Evolutionary conservation across 2,797 vertebrate genomes (phyloP), one percentile per base, ranked within the genome.

Genomic region (Selene dorsalis): DNA sequence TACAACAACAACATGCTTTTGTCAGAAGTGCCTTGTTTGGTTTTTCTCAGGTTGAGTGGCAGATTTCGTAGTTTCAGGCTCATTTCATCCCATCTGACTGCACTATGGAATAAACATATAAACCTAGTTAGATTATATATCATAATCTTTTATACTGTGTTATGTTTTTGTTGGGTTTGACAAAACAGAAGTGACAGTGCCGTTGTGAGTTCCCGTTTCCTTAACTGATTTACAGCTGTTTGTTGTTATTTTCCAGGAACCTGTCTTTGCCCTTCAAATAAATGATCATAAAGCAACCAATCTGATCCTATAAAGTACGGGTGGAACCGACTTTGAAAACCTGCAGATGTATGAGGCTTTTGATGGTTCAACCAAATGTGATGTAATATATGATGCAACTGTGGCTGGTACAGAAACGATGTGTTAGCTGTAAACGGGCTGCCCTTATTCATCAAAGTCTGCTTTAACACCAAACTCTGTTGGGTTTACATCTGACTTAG

Each of bases 1-100:
- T 92, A 91, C 82, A 88, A 90, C 84, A 81, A 87, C 82, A 84
- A 88, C 77, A 91, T 89, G 68, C 80, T 88, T 88, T 88, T 87
- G 79, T 88, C 74, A 55, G 59, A 80, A 83, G 77, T 72, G 70
- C 62, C 2, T 38, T 66, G 73, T 67, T 69, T 70, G 57, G 53
- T 77, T 75, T 76, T 83, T 77, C 70, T 72, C 38, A 48, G 68
- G 60, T 26, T 61, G 57, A 70, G 63, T 71, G 58, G 53, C 68
- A 77, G 62, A 84, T 77, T 83, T 84, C 64, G 61, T 28, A 47
- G 52, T 86, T 90, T 70, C 68, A 75, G 41, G 13, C 63, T 83
- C 48, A 58, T 41, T 66, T 82, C 38, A 56, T 80, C 64, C 58
- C 12, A 69, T 20, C 4, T 77, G 69, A 62, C 59, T 64, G 53